A percentile compares a stretch with the other conserved stretches of the same genome.
phyloP scores from a whole-genome alignment of 2,797 vertebrate species.

The Chromobotia macracanthus region DNA sequence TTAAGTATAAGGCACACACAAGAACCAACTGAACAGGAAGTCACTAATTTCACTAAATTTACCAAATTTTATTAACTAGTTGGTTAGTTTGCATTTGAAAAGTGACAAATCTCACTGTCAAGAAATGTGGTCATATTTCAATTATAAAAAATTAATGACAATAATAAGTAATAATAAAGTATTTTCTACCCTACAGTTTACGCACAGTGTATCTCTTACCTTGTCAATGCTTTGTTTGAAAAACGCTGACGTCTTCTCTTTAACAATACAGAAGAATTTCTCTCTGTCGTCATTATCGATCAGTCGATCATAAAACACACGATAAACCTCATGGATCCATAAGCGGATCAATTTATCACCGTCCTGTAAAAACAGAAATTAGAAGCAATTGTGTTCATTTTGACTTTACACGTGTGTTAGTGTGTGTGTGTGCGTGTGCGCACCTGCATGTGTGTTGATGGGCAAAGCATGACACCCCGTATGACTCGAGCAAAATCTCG shows the following conservation, averaged over 20 bases:
- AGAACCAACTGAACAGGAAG: not conserved
- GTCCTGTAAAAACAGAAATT: constrained; percentile 73
- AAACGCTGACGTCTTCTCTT: constrained; percentile 80
- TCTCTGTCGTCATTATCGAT: constrained; percentile 83
- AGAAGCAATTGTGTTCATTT: not conserved
- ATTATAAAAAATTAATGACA: not conserved
- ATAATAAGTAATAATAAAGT: not conserved
- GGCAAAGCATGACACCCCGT: constrained; percentile 87
- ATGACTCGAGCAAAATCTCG: constrained; percentile 92
- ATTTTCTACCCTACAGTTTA: not conserved
- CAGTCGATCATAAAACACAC: constrained; percentile 93
- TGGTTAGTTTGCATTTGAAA: no score
- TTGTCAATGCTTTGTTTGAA: constrained; percentile 88
- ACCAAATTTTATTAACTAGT: no score
- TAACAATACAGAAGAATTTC: constrained; percentile 86
- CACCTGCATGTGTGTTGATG: constrained; percentile 64
- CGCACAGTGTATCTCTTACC: constrained; percentile 69
- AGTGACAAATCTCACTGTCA: not conserved
- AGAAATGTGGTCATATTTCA: not conserved
- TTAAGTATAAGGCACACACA: not conserved
- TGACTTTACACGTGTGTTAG: not conserved
- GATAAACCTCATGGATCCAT: constrained; percentile 94
- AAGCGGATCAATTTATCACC: constrained; percentile 89
- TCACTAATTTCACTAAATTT: no score
- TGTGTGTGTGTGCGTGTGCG: not conserved